Base-by-base conservation (phyloP, 2,888 invertebrate genomes). In the Helicoverpa assulta region DNA sequence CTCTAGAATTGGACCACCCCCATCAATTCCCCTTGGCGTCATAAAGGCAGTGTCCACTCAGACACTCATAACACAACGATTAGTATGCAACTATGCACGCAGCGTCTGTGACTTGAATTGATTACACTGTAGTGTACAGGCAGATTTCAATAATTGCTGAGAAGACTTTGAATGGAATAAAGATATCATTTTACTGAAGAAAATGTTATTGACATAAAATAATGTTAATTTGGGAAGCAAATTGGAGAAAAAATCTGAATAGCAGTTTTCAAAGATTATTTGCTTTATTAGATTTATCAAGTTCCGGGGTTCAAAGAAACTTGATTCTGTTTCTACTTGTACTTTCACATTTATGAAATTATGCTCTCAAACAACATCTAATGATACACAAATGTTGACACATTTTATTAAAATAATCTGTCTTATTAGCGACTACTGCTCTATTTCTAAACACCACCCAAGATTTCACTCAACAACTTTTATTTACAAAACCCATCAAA, bases 41-140 rank as follows among this genome's bases (percentile, higher is more conserved):
- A 74, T 78, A 66, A 53, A 70, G 59, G 59, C 65, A 51, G 12
- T 74, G 77, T 77, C 77, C 77, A 78, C 66, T 78, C 53, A 59
- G 66, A 66, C 57, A 62, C 75, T 78, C 79, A 79, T 78, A 78
- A 77, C 75, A 66, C 19, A 12, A 7, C 51, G 65, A 70, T 77
- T 78, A 77, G 70, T 77, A 77, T 77, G 79, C 79, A 77, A 54
- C 62, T 66, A 63, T 74, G 70, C 75, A 70, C 18, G 40, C 60
- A 50, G 54, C 19, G 63, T 78, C 70, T 78, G 75, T 78, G 79
- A 66, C 79, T 70, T n/a, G 77, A 74, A 78, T 77, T 66, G 75
- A 74, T 77, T 78, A 78, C 62, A 56, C 43, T 56, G 53, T 51
- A 63, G 56, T 56, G 74, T 62, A 56, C 47, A 60, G 53, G 62